Evolutionary conservation across 1,140 invertebrate species (phyloP).

Genomic region (Caerostris extrusa): DNA sequence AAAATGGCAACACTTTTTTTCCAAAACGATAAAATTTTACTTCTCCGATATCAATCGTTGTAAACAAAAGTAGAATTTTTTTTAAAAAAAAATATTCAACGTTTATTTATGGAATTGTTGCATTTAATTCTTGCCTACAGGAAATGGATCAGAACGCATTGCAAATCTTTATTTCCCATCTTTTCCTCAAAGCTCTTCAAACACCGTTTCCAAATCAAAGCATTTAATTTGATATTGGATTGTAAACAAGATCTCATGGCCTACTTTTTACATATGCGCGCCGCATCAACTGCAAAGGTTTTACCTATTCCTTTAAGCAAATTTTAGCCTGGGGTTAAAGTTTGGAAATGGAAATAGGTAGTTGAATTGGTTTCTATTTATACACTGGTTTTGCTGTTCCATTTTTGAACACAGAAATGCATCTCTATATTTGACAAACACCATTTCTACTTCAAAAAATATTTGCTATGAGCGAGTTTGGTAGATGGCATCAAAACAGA

Average conservation of each 20-base stretch:
- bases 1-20: too few species aligned
- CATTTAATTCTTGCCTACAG: background rate
- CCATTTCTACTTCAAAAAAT: background rate
- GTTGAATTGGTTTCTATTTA: slow-evolving; percentile 17
- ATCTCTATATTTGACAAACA: background rate
- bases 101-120: background rate
- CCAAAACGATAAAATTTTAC: too few species aligned
- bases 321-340: background rate
- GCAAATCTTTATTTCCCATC: background rate
- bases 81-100: background rate
- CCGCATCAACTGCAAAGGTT: background rate
- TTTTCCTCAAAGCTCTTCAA: background rate
- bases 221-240: background rate
- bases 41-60: too few species aligned
- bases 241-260: background rate
- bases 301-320: background rate
- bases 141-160: background rate
- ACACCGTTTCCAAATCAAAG: background rate
- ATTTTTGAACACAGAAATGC: background rate
- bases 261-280: background rate
- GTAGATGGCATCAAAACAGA: background rate
- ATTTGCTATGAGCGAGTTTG: background rate
- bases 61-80: background rate
- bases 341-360: background rate
- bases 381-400: background rate